Evolutionary conservation across 2,797 vertebrate genomes (phyloP).

Genomic region (Hybognathus amarus): DNA sequence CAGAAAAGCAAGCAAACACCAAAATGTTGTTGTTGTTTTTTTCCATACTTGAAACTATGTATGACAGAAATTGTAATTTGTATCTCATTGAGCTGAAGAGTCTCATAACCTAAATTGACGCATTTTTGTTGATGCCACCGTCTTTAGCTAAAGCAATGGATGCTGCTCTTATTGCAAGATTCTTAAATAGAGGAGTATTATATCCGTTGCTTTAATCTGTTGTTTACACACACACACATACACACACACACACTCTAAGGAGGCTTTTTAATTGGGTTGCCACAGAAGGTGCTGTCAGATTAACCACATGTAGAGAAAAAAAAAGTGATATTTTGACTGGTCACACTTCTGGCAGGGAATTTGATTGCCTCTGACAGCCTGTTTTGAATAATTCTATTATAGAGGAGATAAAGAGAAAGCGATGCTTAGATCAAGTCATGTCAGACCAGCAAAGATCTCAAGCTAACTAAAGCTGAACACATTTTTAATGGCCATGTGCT

Average conservation of each 20-base stretch:
- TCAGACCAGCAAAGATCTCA: constrained; percentile 18
- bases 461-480: constrained; percentile 31
- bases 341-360: constrained; percentile 72
- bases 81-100: background rate
- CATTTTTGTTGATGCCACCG: background rate
- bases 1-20: background rate
- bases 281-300: constrained; percentile 81
- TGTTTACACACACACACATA: constrained; percentile 68
- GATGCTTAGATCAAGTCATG: constrained; percentile 39
- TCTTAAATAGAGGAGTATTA: constrained; percentile 49
- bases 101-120: background rate
- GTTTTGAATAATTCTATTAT: constrained; percentile 45
- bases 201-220: constrained; percentile 66
- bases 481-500: constrained; percentile 7
- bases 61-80: background rate
- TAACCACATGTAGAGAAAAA: constrained; percentile 70
- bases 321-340: constrained; percentile 74
- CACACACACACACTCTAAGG: constrained; percentile 74
- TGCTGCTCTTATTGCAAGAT: constrained; percentile 19
- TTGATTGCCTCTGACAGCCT: constrained; percentile 73
- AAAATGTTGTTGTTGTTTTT: background rate
- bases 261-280: constrained; percentile 81
- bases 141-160: constrained; percentile 11
- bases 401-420: constrained; percentile 44
- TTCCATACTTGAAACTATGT: background rate